A percentile compares a stretch with the other conserved stretches of the same genome.
Evolutionary conservation across 1,140 invertebrate genomes (phyloP).

Genomic region (Cydia strobilella): DNA sequence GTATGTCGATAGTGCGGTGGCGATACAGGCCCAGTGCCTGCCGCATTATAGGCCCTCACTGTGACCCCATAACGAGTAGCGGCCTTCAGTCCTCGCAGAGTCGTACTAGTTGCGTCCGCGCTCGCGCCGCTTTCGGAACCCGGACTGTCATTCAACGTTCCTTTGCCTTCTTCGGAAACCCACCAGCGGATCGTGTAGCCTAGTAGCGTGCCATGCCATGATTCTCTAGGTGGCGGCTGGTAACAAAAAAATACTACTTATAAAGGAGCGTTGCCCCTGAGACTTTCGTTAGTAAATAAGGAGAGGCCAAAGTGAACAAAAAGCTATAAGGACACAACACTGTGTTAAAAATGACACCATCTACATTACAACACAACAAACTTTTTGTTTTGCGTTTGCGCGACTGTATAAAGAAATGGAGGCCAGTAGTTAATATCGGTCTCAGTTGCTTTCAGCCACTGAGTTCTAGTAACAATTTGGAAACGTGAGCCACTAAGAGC

Average conservation of each 20-base stretch:
- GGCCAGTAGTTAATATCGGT: no score
- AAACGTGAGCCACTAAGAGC: background rate
- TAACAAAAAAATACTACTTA: conserved; percentile 16
- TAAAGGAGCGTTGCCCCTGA: no score
- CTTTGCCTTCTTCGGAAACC: conserved; percentile 65
- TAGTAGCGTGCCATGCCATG: conserved; percentile 89
- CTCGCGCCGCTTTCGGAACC: conserved; percentile 80
- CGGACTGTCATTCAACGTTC: conserved; percentile 44
- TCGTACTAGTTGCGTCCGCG: conserved; percentile 82
- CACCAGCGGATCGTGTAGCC: conserved; percentile 90
- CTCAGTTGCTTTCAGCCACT: no score
- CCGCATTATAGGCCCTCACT: conserved; percentile 92
- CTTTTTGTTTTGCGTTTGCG: no score
- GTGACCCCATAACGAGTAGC: conserved; percentile 92
- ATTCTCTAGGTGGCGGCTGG: conserved; percentile 84
- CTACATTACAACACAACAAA: no score
- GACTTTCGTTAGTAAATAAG: no score
- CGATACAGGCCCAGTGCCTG: conserved; percentile 91
- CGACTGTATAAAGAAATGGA: no score
- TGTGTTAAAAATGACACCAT: no score
- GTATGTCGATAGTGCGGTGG: conserved; percentile 88
- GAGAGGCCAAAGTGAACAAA: no score
- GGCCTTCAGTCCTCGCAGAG: conserved; percentile 86
- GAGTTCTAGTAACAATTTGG: no score
- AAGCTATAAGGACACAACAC: no score